A percentile compares a stretch with the other conserved stretches of the same genome.
Evolutionary conservation across 2,888 invertebrate species (phyloP).

Genomic region (Melangyna quadrimaculata): DNA sequence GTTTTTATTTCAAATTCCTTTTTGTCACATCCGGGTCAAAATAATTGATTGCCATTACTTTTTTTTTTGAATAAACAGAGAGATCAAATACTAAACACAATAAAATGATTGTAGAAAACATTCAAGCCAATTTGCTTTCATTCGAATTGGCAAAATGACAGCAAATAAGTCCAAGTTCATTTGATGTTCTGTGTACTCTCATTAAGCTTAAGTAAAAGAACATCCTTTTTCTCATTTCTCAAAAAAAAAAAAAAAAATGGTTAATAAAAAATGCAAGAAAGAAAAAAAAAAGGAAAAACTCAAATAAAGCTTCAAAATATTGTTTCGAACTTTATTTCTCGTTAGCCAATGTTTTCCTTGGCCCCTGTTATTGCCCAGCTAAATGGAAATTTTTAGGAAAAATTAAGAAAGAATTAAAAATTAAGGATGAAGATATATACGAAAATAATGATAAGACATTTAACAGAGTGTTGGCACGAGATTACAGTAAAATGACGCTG

Average conservation of each 20-base stretch:
- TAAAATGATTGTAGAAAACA: slow-evolving; percentile 52
- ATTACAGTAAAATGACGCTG: slow-evolving; percentile 37
- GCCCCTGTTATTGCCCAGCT: not conserved
- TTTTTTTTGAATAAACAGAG: slow-evolving; percentile 2
- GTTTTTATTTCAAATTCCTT: not conserved
- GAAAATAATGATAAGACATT: slow-evolving; percentile 51
- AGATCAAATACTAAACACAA: slow-evolving; percentile 43
- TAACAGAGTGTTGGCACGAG: slow-evolving; percentile 58
- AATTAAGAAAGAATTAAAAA: slow-evolving; percentile 27
- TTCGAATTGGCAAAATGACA: slow-evolving; percentile 56
- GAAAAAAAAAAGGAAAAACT: slow-evolving; percentile 12
- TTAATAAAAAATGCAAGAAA: slow-evolving; percentile 19
- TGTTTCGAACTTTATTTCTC: slow-evolving; percentile 28
- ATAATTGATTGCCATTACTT: slow-evolving; percentile 13
- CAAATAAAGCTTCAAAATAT: slow-evolving; percentile 27
- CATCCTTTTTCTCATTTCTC: not conserved
- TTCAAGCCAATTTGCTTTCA: slow-evolving; percentile 12
- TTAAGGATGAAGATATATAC: no score
- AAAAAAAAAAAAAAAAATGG: slow-evolving; percentile 24
- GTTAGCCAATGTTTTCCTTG: not conserved
- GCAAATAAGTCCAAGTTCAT: slow-evolving; percentile 54
- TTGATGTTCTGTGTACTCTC: slow-evolving; percentile 11
- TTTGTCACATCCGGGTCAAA: not conserved
- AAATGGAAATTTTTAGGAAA: not conserved
- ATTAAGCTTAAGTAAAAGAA: not conserved